Conservation (phyloP, 1,140 invertebrate species). For the Physella acuta region DNA sequence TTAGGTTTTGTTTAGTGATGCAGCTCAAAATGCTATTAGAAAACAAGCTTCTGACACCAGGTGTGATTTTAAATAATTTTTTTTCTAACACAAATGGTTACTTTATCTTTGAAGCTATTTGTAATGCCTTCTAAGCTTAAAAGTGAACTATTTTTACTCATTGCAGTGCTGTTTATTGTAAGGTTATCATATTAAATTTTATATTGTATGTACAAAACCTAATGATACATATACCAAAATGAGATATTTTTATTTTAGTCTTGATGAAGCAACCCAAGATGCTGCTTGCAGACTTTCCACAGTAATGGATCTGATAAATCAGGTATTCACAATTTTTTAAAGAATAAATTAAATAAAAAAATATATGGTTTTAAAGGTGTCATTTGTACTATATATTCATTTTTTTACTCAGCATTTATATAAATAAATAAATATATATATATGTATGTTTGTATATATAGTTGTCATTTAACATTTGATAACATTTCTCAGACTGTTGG, state of each 20-base stretch:
- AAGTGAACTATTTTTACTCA: too few relatives aligned
- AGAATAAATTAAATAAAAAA: too few relatives aligned
- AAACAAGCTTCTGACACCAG: conserved; percentile 18
- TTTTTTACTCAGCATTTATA: not conserved
- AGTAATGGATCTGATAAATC: conserved; percentile 86
- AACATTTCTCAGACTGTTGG: conserved; percentile 77
- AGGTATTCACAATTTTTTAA: too few relatives aligned
- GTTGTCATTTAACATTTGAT: not conserved
- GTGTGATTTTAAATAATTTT: not conserved
- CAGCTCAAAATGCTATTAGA: conserved; percentile 37
- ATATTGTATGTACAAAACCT: too few relatives aligned
- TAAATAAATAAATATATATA: not conserved
- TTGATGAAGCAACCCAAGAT: conserved; percentile 18
- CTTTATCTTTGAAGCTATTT: too few relatives aligned
- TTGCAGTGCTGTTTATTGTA: too few relatives aligned
- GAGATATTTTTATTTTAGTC: conserved; percentile 10
- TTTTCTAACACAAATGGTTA: too few relatives aligned
- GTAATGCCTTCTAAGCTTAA: too few relatives aligned
- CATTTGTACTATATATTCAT: not conserved
- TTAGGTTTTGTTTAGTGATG: conserved; percentile 57
- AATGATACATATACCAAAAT: too few relatives aligned
- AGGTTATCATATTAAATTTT: too few relatives aligned
- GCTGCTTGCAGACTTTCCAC: conserved; percentile 63
- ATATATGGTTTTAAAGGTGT: not conserved
- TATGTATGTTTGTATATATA: too few relatives aligned